A percentile compares a stretch with the other conserved stretches of the same genome.
Conservation (phyloP, 2,113 vertebrate species). For the Pseudorectes ferrugineus region DNA sequence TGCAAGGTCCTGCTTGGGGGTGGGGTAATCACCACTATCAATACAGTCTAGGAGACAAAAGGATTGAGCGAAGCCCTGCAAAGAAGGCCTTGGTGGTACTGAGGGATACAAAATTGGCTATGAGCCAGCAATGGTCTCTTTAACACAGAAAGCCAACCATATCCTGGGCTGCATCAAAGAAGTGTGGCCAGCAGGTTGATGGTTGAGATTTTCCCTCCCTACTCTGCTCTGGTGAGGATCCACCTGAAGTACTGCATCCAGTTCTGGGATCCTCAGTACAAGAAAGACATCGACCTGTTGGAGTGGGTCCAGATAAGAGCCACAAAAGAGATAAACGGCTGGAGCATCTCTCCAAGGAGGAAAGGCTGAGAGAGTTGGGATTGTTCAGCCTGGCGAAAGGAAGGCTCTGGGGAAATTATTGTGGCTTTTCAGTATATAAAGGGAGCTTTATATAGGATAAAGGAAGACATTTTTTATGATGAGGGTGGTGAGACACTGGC, state of each 20-base stretch:
- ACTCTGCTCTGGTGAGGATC: not conserved
- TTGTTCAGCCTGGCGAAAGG: not conserved
- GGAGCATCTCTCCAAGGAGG: not conserved
- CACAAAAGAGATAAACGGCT: not conserved
- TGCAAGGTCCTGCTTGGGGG: rapidly evolving
- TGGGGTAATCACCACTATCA: not conserved
- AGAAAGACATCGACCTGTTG: too few species aligned
- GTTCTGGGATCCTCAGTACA: not conserved
- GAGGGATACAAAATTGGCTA: not conserved
- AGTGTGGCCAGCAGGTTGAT: not conserved
- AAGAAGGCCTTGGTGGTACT: not conserved
- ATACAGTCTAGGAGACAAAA: not conserved
- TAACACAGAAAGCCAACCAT: not conserved
- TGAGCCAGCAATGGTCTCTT: not conserved
- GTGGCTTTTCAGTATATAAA: not conserved
- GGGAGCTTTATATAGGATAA: not conserved
- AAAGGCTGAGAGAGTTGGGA: not conserved
- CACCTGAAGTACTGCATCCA: not conserved
- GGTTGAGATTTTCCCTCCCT: not conserved
- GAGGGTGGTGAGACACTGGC: not conserved
- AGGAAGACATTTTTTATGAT: not conserved
- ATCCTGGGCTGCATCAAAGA: not conserved
- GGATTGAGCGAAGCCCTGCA: not conserved
- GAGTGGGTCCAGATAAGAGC: not conserved
- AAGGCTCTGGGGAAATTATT: not conserved